A percentile compares a stretch with the other conserved stretches of the same genome.
These are phyloP conservation scores for Rhyzopertha dominica DNA, from an alignment of 1,140 invertebrate species.

Conservation along the genomic window DNA sequence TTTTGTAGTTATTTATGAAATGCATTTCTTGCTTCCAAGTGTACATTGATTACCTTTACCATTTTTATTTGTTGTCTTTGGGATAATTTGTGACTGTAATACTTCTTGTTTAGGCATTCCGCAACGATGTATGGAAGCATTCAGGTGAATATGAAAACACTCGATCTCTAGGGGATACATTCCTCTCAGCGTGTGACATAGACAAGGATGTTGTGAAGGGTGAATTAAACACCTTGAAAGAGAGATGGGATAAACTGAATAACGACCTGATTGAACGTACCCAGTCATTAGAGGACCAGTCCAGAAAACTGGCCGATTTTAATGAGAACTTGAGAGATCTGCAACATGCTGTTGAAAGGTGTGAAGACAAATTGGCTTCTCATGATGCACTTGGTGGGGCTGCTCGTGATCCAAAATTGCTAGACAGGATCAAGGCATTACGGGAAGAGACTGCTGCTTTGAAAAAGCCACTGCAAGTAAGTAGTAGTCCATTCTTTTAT, in stretches of 20 bases:
- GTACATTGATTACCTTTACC: no score
- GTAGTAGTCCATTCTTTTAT: conserved; percentile 10
- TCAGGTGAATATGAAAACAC: conserved; percentile 90
- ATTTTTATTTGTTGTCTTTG: no score
- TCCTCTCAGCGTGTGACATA: conserved; percentile 78
- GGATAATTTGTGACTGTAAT: no score
- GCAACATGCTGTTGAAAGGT: conserved; percentile 73
- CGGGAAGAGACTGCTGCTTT: conserved; percentile 70
- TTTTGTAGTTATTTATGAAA: no score
- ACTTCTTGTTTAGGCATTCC: no score
- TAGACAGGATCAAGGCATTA: conserved; percentile 74
- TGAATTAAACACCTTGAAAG: conserved; percentile 73
- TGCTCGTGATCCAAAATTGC: conserved; percentile 72
- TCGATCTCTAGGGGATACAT: conserved; percentile 77
- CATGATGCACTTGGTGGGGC: conserved; percentile 75
- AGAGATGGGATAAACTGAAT: conserved; percentile 86
- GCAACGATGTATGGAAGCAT: conserved; percentile 87
- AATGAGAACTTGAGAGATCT: conserved; percentile 79
- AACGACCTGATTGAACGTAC: conserved; percentile 64
- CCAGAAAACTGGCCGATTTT: conserved; percentile 76
- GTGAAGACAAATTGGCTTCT: conserved; percentile 80
- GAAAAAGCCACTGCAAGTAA: conserved; percentile 68
- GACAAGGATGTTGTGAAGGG: conserved; percentile 85
- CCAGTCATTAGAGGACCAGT: conserved; percentile 78
- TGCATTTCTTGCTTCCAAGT: no score